These are phyloP conservation scores for Diaperis boleti DNA, from an alignment of 2,888 invertebrate genomes.

Conservation along the genomic window DNA sequence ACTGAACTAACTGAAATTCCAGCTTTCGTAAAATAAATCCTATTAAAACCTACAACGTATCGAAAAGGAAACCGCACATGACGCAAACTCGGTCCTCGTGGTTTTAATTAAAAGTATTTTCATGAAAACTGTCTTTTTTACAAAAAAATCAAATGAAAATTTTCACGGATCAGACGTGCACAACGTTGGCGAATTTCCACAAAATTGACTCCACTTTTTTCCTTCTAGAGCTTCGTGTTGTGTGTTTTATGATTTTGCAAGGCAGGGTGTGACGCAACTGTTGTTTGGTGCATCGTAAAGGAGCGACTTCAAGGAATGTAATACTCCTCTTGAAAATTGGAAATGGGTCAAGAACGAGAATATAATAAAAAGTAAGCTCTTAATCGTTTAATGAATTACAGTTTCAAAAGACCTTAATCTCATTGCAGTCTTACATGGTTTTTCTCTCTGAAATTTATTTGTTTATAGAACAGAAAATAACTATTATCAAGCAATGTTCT, in stretches of 20 bases:
- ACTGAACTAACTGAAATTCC: neutral
- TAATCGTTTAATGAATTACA: no score
- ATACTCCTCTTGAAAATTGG: neutral
- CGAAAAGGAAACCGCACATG: neutral
- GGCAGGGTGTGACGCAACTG: neutral
- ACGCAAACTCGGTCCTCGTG: neutral
- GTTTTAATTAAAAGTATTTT: neutral
- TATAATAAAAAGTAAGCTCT: no score
- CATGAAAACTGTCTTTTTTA: no score
- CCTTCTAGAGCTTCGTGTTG: neutral
- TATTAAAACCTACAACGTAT: neutral
- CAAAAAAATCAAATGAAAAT: no score
- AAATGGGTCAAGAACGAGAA: neutral
- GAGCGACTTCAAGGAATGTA: neutral
- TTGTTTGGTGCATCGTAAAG: neutral
- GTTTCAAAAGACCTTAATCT: no score
- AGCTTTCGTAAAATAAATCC: neutral
- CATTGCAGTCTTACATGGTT: no score
- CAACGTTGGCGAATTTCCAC: neutral
- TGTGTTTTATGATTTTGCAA: neutral
- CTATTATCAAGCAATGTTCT: no score
- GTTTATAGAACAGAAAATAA: no score
- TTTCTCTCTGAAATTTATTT: no score
- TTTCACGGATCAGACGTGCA: neutral
- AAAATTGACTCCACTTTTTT: neutral